Evolutionary conservation across 2,113 vertebrate genomes (phyloP), one percentile per base, ranked within the genome.

Genomic region (Chascanopsetta lugubris): DNA sequence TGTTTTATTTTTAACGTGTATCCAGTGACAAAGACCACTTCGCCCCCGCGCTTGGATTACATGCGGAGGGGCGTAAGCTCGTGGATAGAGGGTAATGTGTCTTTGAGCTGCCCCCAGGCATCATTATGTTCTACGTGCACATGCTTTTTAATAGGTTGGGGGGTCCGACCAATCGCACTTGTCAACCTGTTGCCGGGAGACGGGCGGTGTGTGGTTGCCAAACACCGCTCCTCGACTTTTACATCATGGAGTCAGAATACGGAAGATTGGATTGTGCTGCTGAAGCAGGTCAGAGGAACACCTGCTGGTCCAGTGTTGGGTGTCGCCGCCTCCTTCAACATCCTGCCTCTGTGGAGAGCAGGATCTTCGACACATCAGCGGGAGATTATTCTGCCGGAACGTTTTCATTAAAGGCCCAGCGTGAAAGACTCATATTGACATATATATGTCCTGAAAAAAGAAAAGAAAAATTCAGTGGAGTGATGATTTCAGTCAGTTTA

Each of bases 191-290:
- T 91, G 86, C 92, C 62, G 60, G 11, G 65, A 90, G 82, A 91
- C 90, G 81, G 77, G 88, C 79, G 87, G 88, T 93, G 89, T 93
- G 89, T 75, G 24, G 94, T 91, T 93, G 83, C 92, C 92, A 92
- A 93, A 94, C 92, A 92, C 86, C 91, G 90, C 88, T 92, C 93
- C 91, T 92, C 89, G 87, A 85, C 94, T 95, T 97, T 89, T 97
- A 98, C 94, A 94, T 97, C 96, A 98, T 97, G 90, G 88, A 94
- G 93, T 94, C 94, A 91, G 92, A 94, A 94, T 87, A 88, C 84
- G 90, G 92, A 94, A 92, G 94, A 93, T 94, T 94, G 88, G 87
- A 82, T 97, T 95, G 93, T 84, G 91, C 87, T 93, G 92, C 93
- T 91, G 92, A 96, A 94, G 91, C 88, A 90, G 93, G 89, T 91